Percentiles rank a stretch among this genome's conserved stretches.
These are phyloP conservation scores for Arbacia lixula DNA, from an alignment of 53 echinoderm and acorn worm genomes.

Conservation along the genomic window DNA sequence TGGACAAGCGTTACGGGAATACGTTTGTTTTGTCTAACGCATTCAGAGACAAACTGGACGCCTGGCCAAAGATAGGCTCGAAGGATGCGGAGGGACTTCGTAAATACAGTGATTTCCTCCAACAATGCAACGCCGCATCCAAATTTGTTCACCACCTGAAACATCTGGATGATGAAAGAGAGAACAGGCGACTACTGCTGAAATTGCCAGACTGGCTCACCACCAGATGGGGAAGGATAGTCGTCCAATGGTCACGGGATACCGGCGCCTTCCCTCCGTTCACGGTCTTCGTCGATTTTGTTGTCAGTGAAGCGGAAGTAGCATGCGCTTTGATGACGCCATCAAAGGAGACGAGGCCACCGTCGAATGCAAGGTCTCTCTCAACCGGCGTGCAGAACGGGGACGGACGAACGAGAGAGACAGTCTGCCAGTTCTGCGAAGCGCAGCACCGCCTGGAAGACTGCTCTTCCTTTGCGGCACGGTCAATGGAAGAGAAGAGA, in stretches of 20 bases:
- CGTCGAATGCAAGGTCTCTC: not conserved
- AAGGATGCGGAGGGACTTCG: conserved; percentile 31
- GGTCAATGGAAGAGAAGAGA: conserved; percentile 18
- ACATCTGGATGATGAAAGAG: conserved; percentile 30
- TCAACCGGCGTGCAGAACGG: not conserved
- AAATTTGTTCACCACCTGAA: conserved; percentile 21
- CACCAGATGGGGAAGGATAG: conserved; percentile 2
- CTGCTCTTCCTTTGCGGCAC: conserved; percentile 21
- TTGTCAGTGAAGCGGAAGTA: not conserved
- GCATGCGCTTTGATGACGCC: not conserved
- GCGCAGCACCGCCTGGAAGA: conserved; percentile 41
- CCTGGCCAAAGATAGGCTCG: conserved; percentile 41
- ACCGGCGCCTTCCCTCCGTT: conserved; percentile 27
- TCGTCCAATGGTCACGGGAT: conserved; percentile 11
- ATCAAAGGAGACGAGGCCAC: not conserved
- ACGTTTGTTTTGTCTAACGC: conserved; percentile 51
- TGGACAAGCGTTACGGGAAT: conserved; percentile 36
- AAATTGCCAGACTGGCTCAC: conserved; percentile 38
- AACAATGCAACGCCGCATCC: conserved; percentile 33
- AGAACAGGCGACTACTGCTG: not conserved
- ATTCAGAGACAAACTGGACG: conserved; percentile 24
- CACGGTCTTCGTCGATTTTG: conserved; percentile 6
- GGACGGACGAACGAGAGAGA: not conserved
- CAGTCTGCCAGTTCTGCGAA: conserved; percentile 16
- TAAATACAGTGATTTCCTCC: conserved; percentile 16